phyloP scores from a whole-genome alignment of 2,797 vertebrate species.

The Chlorospingus semifuscus region DNA sequence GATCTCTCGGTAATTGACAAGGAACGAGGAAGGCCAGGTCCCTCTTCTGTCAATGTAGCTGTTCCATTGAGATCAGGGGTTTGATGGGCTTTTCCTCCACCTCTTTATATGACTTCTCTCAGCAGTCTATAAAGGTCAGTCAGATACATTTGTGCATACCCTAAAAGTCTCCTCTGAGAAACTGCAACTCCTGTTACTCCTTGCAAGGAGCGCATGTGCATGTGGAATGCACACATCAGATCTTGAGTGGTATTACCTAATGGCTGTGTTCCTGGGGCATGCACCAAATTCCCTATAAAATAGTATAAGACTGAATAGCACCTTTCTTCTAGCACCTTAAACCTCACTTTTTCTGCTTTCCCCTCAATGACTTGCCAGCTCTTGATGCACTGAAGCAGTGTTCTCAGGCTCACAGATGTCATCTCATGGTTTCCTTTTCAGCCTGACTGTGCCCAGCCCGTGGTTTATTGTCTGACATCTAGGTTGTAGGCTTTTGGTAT shows the following conservation, averaged over 20 bases:
- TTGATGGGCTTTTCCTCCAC: constrained; percentile 51
- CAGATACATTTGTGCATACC: constrained; percentile 36
- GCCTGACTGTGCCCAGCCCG: neutral
- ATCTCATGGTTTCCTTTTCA: constrained; percentile 24
- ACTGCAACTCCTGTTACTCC: constrained; percentile 21
- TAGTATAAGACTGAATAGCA: neutral
- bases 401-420: constrained; percentile 16
- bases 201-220: constrained; percentile 41
- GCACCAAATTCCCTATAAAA: neutral
- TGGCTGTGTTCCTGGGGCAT: constrained; percentile 24
- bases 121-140: constrained; percentile 44
- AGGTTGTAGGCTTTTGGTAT: neutral
- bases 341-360: constrained; percentile 18
- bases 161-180: constrained; percentile 33
- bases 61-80: constrained; percentile 46
- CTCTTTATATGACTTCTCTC: constrained; percentile 55
- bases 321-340: constrained; percentile 21
- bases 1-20: constrained; percentile 88
- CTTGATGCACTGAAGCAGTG: neutral
- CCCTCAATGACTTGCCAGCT: neutral
- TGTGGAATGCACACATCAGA: constrained; percentile 51
- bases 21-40: constrained; percentile 25
- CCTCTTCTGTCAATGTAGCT: constrained; percentile 41
- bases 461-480: neutral
- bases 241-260: neutral